These are phyloP conservation scores for Hirtodrosophila confusa DNA, from an alignment of 2,888 invertebrate genomes.

Conservation along the genomic window DNA sequence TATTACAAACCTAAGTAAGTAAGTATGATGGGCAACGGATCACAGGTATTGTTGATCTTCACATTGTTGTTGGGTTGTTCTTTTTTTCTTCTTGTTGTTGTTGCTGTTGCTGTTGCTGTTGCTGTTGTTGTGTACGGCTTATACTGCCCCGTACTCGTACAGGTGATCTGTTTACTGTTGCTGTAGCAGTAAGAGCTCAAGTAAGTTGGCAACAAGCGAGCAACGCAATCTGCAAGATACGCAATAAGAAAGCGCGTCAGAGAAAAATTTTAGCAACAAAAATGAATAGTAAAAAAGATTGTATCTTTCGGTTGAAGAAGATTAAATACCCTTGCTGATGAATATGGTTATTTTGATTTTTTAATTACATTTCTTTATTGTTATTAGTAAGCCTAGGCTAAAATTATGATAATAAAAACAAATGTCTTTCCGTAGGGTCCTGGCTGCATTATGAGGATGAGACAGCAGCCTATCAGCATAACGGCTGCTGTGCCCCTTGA, in stretches of 20 bases:
- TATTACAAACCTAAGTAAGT: conserved; percentile 39
- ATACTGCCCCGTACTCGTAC: background rate
- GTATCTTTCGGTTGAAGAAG: no score
- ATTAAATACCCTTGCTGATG: background rate
- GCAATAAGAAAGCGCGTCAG: conserved; percentile 28
- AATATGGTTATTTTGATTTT: no score
- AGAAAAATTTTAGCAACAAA: conserved; percentile 5
- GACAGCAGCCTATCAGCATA: no score
- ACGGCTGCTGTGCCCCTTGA: no score
- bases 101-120: background rate
- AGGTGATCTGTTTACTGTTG: conserved; percentile 10
- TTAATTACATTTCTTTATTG: no score
- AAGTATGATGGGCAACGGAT: conserved; percentile 18
- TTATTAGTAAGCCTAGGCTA: no score
- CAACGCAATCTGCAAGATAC: conserved; percentile 5
- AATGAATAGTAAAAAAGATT: background rate
- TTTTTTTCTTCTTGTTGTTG: no score
- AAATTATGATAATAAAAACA: no score
- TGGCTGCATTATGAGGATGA: no score
- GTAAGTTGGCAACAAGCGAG: conserved; percentile 27
- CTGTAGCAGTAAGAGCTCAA: background rate
- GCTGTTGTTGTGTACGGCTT: conserved; percentile 9
- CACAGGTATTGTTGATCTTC: conserved; percentile 17
- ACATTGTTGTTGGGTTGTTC: conserved; percentile 10
- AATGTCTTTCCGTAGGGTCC: no score